Conservation (phyloP, 2,113 vertebrate genomes). For the Toxostoma redivivum region DNA sequence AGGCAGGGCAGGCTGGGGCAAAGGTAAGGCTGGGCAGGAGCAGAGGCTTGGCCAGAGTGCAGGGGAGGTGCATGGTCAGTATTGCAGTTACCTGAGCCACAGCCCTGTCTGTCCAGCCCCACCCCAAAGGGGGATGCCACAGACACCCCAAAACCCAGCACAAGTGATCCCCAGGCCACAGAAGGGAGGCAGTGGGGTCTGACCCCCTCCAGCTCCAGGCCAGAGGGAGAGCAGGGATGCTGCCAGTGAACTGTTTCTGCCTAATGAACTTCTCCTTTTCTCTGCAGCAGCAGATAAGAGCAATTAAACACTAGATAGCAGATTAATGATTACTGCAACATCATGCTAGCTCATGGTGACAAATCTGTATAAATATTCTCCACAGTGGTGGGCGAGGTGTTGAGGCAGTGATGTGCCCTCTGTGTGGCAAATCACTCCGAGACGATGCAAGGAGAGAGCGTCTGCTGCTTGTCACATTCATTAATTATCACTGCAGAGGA, state of each 20-base stretch:
- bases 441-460: neutral
- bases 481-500: constrained; percentile 37
- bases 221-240: neutral
- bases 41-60: neutral
- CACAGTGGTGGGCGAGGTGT: constrained; percentile 31
- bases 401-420: constrained; percentile 31
- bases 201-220: neutral
- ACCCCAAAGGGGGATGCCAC: accelerated
- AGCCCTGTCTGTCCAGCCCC: neutral
- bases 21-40: neutral
- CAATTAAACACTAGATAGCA: constrained; percentile 61
- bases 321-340: constrained; percentile 59
- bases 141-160: neutral
- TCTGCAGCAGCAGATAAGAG: constrained; percentile 58
- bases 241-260: neutral
- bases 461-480: constrained; percentile 47
- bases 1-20: neutral
- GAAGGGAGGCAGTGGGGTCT: neutral
- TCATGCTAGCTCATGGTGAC: constrained; percentile 48
- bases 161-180: neutral
- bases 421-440: constrained; percentile 54
- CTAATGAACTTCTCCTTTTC: constrained; percentile 58
- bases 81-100: neutral
- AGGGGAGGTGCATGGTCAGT: neutral
- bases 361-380: constrained; percentile 55